Evolutionary conservation across 2,113 vertebrate genomes (phyloP).

Genomic region (Malurus cyaneus): DNA sequence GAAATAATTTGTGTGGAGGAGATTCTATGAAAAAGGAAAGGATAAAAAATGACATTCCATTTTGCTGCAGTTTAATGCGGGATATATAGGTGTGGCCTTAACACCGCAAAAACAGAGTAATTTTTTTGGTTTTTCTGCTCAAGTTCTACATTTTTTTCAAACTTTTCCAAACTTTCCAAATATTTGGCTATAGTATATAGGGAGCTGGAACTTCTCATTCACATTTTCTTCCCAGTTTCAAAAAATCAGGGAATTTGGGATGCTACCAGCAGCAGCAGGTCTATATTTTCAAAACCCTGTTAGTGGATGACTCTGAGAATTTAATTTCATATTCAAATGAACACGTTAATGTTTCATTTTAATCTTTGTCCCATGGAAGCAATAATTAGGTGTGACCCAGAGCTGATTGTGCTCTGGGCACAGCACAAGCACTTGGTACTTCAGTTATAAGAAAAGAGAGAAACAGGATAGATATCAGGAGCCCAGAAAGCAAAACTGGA

Average conservation of each 20-base stretch:
- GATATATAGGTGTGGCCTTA: not conserved
- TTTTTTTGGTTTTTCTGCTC: accelerated
- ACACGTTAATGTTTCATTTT: not conserved
- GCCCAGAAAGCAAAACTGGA: not conserved
- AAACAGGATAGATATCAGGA: not conserved
- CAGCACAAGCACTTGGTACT: not conserved
- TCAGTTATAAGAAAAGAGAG: not conserved
- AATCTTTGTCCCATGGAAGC: not conserved
- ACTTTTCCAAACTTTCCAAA: not conserved
- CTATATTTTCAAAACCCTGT: not conserved
- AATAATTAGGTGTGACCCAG: not conserved
- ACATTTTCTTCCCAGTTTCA: not conserved
- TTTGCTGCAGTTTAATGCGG: not conserved
- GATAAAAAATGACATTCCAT: accelerated
- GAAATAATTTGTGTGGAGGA: not conserved
- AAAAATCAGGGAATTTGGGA: not conserved
- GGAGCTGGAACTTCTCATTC: not conserved
- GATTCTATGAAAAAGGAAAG: not conserved
- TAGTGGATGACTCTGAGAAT: not conserved
- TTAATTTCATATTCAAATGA: not conserved
- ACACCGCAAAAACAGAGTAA: accelerated
- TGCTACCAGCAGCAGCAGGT: not conserved
- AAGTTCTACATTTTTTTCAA: not conserved
- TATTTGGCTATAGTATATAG: accelerated
- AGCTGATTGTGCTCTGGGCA: not conserved